phyloP scores from a whole-genome alignment of 2,888 invertebrate species.

The Neoaliturus tenellus region DNA sequence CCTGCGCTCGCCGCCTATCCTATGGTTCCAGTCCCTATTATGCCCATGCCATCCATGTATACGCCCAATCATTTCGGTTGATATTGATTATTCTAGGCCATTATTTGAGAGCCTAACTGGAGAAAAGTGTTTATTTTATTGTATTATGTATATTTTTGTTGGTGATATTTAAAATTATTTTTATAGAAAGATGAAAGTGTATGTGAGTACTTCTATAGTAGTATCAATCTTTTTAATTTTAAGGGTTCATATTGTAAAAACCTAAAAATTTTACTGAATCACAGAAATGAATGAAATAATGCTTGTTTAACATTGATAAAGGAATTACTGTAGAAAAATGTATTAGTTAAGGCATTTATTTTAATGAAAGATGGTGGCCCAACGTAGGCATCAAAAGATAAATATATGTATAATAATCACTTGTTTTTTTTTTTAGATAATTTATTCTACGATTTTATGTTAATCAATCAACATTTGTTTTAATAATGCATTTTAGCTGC shows the following conservation, averaged over 20 bases:
- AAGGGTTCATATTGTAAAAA: not conserved
- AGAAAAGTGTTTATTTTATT: not conserved
- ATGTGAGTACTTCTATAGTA: not conserved
- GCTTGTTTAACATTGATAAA: no score
- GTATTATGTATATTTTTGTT: not conserved
- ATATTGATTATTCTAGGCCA: not conserved
- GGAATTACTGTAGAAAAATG: no score
- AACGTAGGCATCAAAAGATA: no score
- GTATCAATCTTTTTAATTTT: not conserved
- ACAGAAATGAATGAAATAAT: no score
- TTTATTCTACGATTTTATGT: no score
- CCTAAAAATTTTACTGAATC: not conserved
- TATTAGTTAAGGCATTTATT: no score
- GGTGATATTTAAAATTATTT: not conserved
- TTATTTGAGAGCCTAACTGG: not conserved
- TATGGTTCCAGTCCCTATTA: not conserved
- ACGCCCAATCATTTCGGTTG: conserved; percentile 50
- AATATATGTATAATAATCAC: no score
- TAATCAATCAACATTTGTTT: no score
- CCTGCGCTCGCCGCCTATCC: conserved; percentile 45
- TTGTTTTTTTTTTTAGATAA: no score
- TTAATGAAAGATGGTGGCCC: no score
- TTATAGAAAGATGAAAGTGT: not conserved
- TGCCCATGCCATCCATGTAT: conserved; percentile 57
- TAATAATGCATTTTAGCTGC: no score